Evolutionary conservation across 2,113 vertebrate species (phyloP).

Genomic region (Syngnathus typhle): DNA sequence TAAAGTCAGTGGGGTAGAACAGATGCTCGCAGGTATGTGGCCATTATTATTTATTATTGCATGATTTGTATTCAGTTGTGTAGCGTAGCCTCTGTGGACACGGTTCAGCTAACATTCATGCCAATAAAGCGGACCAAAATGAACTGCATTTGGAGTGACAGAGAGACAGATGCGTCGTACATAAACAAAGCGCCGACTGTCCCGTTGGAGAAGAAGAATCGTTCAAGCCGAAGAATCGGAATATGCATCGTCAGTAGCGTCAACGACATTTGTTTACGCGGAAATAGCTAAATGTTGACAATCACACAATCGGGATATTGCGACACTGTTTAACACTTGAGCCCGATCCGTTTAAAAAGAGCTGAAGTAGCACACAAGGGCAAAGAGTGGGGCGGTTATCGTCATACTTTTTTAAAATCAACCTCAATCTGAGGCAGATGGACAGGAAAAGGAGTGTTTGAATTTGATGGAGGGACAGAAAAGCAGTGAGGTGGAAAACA

Average conservation of each 20-base stretch:
- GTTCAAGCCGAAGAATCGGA: not conserved
- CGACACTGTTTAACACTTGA: not conserved
- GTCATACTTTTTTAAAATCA: not conserved
- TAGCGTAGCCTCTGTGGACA: constrained; percentile 26
- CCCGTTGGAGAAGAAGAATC: not conserved
- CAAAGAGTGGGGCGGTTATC: not conserved
- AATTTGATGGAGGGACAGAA: constrained; percentile 14
- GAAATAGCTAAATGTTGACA: not conserved
- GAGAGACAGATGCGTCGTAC: constrained; percentile 9
- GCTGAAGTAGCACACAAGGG: not conserved
- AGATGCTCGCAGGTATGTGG: constrained; percentile 32
- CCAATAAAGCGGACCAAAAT: constrained; percentile 30
- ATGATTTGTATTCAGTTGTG: constrained; percentile 36
- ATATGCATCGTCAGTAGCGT: not conserved
- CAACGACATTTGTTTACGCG: no score
- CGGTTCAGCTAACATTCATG: constrained; percentile 46
- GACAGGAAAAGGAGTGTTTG: constrained; percentile 18
- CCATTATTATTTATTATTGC: constrained; percentile 32
- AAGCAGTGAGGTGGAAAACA: constrained; percentile 34
- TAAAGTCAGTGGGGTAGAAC: constrained; percentile 6
- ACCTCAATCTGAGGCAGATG: constrained; percentile 33
- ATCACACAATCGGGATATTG: not conserved
- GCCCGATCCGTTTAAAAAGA: not conserved
- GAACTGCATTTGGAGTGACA: constrained; percentile 33
- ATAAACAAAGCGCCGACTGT: constrained; percentile 7